phyloP scores from a whole-genome alignment of 2,888 invertebrate species.

The Leucania comma region DNA sequence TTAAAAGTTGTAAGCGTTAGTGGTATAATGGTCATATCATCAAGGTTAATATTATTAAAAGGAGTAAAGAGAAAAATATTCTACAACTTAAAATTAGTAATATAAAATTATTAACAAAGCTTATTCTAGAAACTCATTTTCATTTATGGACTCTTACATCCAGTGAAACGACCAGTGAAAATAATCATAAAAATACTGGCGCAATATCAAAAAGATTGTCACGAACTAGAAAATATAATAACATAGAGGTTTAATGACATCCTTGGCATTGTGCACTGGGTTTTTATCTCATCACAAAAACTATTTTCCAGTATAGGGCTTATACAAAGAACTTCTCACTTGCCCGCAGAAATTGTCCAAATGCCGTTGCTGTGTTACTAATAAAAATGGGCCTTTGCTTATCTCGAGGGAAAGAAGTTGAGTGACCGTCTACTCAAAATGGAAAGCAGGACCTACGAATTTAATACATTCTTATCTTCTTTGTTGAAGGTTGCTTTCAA shows the following conservation, averaged over 20 bases:
- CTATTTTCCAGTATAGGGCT: constrained; percentile 6
- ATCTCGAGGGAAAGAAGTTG: constrained; percentile 37
- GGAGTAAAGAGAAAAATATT: not conserved
- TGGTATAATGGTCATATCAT: not conserved
- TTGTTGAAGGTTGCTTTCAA: constrained; percentile 32
- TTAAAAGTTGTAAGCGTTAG: too few species aligned
- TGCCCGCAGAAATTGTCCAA: constrained; percentile 21
- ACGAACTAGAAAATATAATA: not conserved
- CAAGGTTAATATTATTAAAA: not conserved
- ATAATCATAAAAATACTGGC: not conserved
- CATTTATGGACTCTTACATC: not conserved
- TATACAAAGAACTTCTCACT: constrained; percentile 24
- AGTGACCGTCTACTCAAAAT: constrained; percentile 27
- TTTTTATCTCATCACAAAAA: constrained; percentile 33
- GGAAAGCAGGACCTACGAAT: constrained; percentile 1
- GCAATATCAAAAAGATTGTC: not conserved
- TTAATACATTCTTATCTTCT: not conserved
- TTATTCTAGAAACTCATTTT: not conserved
- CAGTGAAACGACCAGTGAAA: not conserved
- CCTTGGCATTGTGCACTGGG: constrained; percentile 16
- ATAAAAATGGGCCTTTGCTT: constrained; percentile 45
- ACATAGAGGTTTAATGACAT: constrained; percentile 13
- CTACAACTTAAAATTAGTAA: not conserved
- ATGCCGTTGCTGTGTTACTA: constrained; percentile 44
- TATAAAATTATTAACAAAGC: not conserved